Base-by-base conservation (phyloP, 2,888 invertebrate species). In the Ophion obscuratus region DNA sequence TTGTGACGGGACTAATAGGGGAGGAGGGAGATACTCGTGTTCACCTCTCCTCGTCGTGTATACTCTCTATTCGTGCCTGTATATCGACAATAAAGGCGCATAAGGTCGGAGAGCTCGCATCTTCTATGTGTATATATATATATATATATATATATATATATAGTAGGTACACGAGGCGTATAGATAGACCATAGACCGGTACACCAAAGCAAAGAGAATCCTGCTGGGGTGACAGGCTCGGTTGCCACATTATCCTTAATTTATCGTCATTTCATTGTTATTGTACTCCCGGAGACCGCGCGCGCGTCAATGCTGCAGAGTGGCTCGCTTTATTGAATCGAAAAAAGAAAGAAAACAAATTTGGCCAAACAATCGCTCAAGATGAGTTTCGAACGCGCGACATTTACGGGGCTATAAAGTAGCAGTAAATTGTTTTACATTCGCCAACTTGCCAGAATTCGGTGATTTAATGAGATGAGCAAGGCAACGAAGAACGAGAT, bases 1-100 rank as follows among this genome's bases (percentile, higher is more conserved):
- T 89, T 89, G 88, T 89, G 89, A 89, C 89, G 87, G 89, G 88
- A 80, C 87, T 86, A 89, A 89, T 88, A 89, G 89, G 87, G 84
- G 77, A 88, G 89, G 89, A 88, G 88, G 89, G 84, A 68, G 81
- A 81, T 74, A 61, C 81, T 81, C 87, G 86, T 78, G 87, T 86
- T 83, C 87, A 84, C 83, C 81, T 84, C 81, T 73, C 77, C 80
- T 75, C 73, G 79, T 68, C 68, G 67, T 71, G 53, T 79, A 71
- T n/a, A 62, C 70, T 67, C 66, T 64, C 77, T 74, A 66, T 77
- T 64, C 44, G 62, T 59, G 11, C 73, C 73, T 81, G 73, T 81
- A 74, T 57, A 83, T 40, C 74, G 64, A 78, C 75, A 84, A 86
- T 88, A 85, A 88, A 88, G 85, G 85, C 85, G 78, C 82, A 74